A percentile compares a stretch with the other conserved stretches of the same genome.
Evolutionary conservation across 2,113 vertebrate genomes (phyloP).

Genomic region (Thalassoma bifasciatum): DNA sequence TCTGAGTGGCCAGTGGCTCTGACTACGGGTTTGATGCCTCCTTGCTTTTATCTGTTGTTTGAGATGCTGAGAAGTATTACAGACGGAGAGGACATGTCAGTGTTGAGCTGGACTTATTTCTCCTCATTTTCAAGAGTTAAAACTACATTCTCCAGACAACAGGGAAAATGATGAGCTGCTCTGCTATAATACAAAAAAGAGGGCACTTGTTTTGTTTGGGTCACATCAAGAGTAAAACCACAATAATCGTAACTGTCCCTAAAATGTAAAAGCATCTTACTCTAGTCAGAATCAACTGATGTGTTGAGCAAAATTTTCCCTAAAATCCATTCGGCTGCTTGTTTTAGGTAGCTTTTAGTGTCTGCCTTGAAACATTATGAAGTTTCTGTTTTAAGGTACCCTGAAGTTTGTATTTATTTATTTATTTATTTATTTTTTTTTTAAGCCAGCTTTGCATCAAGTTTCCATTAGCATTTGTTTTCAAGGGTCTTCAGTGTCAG

Average conservation of each 20-base stretch:
- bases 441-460: no score
- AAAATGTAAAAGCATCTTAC: conserved; percentile 44
- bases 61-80: conserved; percentile 52
- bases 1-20: conserved; percentile 46
- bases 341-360: no score
- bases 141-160: conserved; percentile 31
- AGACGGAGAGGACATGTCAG: conserved; percentile 37
- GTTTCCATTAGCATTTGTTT: no score
- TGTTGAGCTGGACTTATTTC: conserved; percentile 36
- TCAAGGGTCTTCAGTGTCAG: no score
- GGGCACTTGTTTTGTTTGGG: conserved; percentile 34
- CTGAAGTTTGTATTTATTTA: no score
- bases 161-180: neutral
- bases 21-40: conserved; percentile 50
- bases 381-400: no score
- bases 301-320: no score
- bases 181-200: conserved; percentile 5
- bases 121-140: neutral
- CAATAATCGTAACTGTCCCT: conserved; percentile 60
- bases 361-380: no score
- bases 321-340: no score
- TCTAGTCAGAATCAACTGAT: neutral
- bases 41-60: conserved; percentile 46
- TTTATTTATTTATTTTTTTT: no score
- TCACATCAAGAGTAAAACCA: conserved; percentile 63